Evolutionary conservation across 2,888 invertebrate genomes (phyloP), one percentile per base, ranked within the genome.

Genomic region (Drosophila putrida): DNA sequence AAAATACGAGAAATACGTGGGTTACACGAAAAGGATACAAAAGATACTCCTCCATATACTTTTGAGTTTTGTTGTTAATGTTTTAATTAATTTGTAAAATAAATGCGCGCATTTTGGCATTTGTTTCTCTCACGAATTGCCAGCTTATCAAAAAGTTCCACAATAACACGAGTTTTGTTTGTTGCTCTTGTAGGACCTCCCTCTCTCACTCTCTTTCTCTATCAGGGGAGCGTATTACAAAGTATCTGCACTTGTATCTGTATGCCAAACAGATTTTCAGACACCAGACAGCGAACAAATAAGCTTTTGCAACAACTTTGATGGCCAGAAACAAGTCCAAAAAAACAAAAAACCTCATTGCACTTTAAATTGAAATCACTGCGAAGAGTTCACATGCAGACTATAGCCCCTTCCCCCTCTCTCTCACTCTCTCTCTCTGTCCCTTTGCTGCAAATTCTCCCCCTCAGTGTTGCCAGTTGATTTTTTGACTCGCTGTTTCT

Each of bases 321-420:
- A 50, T 58, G 65, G 38, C 25, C 28, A 36, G 43, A 50, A 63
- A 15, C 54, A 57, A 43, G 53, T 49, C 15, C 43, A 38, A 44
- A 54, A 49, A 46, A 71, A 58, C 60, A 66, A 66, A 67, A 75
- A 38, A 57, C 44, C 47, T 43, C 65, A 55, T 68, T 82, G 84
- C 84, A 80, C 84, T 82, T 86, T 83, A 86, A 86, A 84, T 84
- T 80, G 82, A 86, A 86, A 84, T 86, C 87, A 86, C 69, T 68
- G 38, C 62, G 62, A 69, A 67, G 78, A 72, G 82, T 60, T 78
- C 83, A 55, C 71, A 66, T 47, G 13, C 57, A 61, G 20, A 20
- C 49, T 25, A 20, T 20, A 25, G 27, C 8, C 6, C 31, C 6
- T 20, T 20, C 4, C 8, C 6, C 39, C 15, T 13, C 28, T 6